phyloP scores from a whole-genome alignment of 2,888 invertebrate species.

The Drosophila neonasuta region DNA sequence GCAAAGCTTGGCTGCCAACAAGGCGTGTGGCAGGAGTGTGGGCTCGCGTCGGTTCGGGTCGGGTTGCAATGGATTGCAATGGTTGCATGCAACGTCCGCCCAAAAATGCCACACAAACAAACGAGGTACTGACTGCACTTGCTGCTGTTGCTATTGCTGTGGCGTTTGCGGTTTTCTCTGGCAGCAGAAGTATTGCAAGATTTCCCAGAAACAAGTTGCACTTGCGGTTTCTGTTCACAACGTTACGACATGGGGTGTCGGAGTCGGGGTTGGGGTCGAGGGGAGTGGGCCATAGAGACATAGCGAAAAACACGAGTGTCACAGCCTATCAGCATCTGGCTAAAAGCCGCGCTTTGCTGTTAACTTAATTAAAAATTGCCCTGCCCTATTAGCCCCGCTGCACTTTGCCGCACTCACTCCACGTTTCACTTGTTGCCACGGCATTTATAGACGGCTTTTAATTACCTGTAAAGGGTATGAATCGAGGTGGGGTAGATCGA shows the following conservation, averaged over 20 bases:
- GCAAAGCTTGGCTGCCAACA: conserved; percentile 35
- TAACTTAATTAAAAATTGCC: conserved; percentile 45
- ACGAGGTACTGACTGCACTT: background rate
- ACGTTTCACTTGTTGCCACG: conserved; percentile 17
- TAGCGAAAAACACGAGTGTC: conserved; percentile 16
- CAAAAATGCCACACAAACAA: conserved; percentile 49
- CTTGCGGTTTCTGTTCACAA: background rate
- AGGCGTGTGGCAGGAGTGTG: conserved; percentile 25
- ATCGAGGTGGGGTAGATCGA: background rate
- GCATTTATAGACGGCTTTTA: conserved; percentile 14
- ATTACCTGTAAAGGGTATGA: conserved; percentile 14
- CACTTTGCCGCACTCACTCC: background rate
- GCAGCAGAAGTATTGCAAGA: conserved; percentile 24
- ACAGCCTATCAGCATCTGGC: conserved; percentile 28
- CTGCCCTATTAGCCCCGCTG: conserved; percentile 30
- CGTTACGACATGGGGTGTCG: too few relatives aligned
- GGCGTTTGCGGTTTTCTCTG: conserved; percentile 35
- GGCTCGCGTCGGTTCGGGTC: too few relatives aligned
- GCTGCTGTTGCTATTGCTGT: conserved; percentile 24
- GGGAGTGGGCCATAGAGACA: background rate
- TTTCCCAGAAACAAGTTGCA: conserved; percentile 5
- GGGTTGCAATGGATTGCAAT: conserved; percentile 12
- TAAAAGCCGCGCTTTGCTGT: conserved; percentile 23
- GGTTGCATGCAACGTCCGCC: conserved; percentile 1
- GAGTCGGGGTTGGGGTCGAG: too few relatives aligned